Base-by-base conservation (phyloP, 2,888 invertebrate genomes). In the Eristalis pertinax region DNA sequence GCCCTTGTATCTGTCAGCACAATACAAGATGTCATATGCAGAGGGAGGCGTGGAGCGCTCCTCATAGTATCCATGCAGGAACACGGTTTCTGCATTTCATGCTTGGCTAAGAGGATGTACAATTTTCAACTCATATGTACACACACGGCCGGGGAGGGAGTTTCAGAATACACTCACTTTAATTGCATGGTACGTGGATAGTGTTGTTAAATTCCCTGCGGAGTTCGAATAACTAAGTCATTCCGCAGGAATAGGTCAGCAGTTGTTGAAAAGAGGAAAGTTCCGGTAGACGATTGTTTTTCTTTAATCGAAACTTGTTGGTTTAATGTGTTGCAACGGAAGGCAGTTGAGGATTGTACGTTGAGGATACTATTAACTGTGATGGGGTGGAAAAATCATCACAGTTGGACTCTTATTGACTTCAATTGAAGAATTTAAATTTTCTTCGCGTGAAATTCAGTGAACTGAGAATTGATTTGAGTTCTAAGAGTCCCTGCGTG, bases 101-200 rank as follows among this genome's bases (percentile, higher is more conserved):
- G 50, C 19, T 19, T 19, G 19, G 8, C 19, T 19, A 19, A 8
- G 50, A 19, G 50, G 50, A 50, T 50, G 50, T 50, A 19, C 7
- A 19, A 4, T 50, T 50, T 50, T 50, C 19, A 50, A 19, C 50
- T 50, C 19, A 50, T 19, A 50, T 50, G 50, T 19, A 50, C 19
- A 50, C 50, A 50, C 50, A 50, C 19, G 19, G 8, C 50, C 50
- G 4, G 1, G 50, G 43, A 4, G 43, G 43, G 22, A 43, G 56
- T 10, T 73, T 41, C 41, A 26, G 50, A n/a, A 73, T 29, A 64
- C 78, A 84, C 83, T 84, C 64, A 74, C 29, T 69, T 26, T 78
- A 84, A 84, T 84, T 84, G 68, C 73, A 78, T 29, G 35, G 38
- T 69, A 60, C 74, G 43, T 43, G 56, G 38, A 74, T n/a, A n/a